These are phyloP conservation scores for Drosophila subsilvestris DNA, from an alignment of 2,888 invertebrate genomes.

Conservation along the genomic window DNA sequence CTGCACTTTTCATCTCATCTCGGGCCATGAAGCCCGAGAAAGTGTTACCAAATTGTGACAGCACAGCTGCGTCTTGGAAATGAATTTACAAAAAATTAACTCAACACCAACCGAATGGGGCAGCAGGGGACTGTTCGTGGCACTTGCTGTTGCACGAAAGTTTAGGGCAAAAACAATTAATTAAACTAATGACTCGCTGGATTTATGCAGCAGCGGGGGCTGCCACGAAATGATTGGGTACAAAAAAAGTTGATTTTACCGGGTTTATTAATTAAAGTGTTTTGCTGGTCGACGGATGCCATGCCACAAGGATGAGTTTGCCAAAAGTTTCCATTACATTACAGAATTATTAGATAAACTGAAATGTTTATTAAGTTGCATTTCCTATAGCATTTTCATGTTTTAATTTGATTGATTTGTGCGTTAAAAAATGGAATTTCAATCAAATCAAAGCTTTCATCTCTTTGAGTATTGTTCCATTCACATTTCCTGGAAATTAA, in stretches of 20 bases:
- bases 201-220: constrained; percentile 36
- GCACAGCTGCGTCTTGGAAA: constrained; percentile 49
- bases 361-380: constrained; percentile 11
- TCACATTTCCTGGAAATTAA: background rate
- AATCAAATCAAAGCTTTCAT: constrained; percentile 7
- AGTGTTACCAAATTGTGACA: constrained; percentile 58
- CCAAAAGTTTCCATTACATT: constrained; percentile 5
- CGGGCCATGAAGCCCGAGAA: constrained; percentile 25
- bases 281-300: constrained; percentile 1
- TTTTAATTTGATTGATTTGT: constrained; percentile 21
- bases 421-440: background rate
- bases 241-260: constrained; percentile 34
- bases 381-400: background rate
- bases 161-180: constrained; percentile 63
- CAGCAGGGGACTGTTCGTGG: constrained; percentile 13
- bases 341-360: background rate
- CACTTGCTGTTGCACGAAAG: constrained; percentile 32
- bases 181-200: constrained; percentile 72
- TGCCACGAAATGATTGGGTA: constrained; percentile 44
- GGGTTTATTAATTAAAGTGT: constrained; percentile 45
- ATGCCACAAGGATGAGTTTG: constrained; percentile 19
- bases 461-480: constrained; percentile 3
- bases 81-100: constrained; percentile 57
- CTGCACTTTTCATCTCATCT: constrained; percentile 49
- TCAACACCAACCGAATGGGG: constrained; percentile 38